phyloP scores from a whole-genome alignment of 2,113 vertebrate genomes.

The Azemiops feae region DNA sequence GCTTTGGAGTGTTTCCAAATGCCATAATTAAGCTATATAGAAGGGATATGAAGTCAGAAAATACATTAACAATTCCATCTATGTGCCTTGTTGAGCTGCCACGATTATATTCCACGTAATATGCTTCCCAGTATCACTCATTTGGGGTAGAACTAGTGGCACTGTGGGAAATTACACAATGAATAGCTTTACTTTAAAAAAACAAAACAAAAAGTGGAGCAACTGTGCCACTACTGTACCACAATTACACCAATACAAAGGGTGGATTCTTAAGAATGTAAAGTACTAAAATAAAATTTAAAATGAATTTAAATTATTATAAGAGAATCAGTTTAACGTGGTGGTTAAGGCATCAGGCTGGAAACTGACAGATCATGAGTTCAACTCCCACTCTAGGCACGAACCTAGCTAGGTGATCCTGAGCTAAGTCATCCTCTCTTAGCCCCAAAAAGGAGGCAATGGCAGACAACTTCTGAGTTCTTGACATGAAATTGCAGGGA shows the following conservation, averaged over 20 bases:
- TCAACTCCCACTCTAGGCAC: background rate
- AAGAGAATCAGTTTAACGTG: background rate
- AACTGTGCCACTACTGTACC: background rate
- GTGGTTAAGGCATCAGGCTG: background rate
- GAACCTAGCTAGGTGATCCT: background rate
- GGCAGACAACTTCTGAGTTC: background rate
- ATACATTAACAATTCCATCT: background rate
- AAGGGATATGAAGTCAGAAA: background rate
- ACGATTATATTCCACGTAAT: background rate
- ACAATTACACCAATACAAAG: background rate
- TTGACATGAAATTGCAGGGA: background rate
- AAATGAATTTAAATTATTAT: background rate
- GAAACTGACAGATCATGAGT: background rate
- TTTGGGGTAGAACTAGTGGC: background rate
- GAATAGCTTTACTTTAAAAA: background rate
- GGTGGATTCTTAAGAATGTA: background rate
- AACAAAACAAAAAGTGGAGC: background rate
- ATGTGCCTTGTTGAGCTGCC: background rate
- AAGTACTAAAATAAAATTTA: background rate
- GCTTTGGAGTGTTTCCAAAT: background rate
- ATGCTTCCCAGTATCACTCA: background rate
- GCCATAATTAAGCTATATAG: background rate
- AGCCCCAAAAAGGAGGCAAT: background rate
- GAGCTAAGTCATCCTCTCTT: background rate
- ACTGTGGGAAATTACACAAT: background rate